Base-by-base conservation (phyloP, 1,140 invertebrate species). In the Conopomorpha cramerella region DNA sequence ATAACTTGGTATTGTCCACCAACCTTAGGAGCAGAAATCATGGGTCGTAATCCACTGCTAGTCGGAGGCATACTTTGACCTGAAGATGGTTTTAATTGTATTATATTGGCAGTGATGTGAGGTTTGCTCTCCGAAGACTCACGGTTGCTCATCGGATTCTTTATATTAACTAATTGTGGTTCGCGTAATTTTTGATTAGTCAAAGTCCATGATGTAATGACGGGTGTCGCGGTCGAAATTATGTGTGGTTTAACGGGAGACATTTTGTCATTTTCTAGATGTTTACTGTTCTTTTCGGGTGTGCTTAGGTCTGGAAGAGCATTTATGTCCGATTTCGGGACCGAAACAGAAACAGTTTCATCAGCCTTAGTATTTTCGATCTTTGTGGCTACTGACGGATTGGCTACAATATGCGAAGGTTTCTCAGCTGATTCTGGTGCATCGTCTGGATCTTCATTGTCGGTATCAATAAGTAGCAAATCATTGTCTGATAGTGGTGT, bases 401-500 rank as follows among this genome's bases (percentile, higher is more conserved):
- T 49, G 42, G 44, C 59, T 13, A 63, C 39, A 8, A 55, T 38
- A 39, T 64, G 52, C 31, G 67, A 64, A 18, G 67, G 39, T 45
- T 53, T 72, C 46, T 70, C 60, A 34, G 60, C 57, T 10, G 61
- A 48, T 46, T 76, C 77, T 49, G 60, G 46, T 6, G 58, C 55
- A 30, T 79, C 77, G 23, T 78, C 74, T 11, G 50, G 46, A 52
- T 92, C 90, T 52, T 91, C 89, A 6, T 87, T 91, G 49, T 93
- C 91, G 1, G 90, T 92, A 60, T 93, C 91, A 36, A 93, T 93
- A 58, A 92, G 87, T 4, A 93, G 66, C 2, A 93, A 65, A 55
- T 91, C 90, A 46, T 86, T 85, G 55, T 93, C 91, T 17, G 90
- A 92, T 42, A 89, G 85, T 2, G 90, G 90, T 1, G 91, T 92